A percentile compares a stretch with the other conserved stretches of the same genome.
These are phyloP conservation scores for Gavialis gangeticus DNA, from an alignment of 2,113 vertebrate species.

Conservation along the genomic window DNA sequence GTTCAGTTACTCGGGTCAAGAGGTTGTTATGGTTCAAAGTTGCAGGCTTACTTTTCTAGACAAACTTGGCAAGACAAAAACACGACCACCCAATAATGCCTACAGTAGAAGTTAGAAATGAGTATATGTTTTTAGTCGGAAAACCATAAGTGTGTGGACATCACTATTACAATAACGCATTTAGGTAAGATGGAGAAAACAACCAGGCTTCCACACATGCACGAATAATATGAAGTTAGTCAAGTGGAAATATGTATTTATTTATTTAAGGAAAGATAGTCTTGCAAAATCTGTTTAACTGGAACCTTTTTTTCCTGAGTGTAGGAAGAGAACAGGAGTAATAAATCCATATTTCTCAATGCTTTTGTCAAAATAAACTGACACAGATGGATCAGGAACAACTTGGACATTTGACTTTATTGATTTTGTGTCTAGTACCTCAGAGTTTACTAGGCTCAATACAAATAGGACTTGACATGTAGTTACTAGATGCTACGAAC, in stretches of 20 bases:
- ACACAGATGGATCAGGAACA: neutral
- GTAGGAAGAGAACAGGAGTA: neutral
- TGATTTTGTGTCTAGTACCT: neutral
- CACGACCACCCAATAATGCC: neutral
- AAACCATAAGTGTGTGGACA: constrained; percentile 12
- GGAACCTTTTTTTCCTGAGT: neutral
- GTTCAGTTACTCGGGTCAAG: neutral
- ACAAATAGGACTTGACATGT: neutral
- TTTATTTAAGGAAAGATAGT: neutral
- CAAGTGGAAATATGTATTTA: neutral
- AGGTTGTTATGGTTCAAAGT: neutral
- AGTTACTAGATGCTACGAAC: neutral
- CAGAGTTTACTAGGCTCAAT: neutral
- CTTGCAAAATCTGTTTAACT: neutral
- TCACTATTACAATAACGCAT: neutral
- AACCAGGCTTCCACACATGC: neutral
- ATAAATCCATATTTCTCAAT: neutral
- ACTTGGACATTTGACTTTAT: neutral
- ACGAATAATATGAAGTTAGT: neutral
- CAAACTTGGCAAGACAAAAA: neutral
- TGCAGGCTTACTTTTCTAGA: constrained; percentile 41
- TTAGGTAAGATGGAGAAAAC: constrained; percentile 12
- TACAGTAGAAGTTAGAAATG: constrained; percentile 33
- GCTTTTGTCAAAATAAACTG: neutral
- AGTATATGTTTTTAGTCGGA: neutral